Conservation (phyloP, 2,797 vertebrate species). For the Labroides dimidiatus region DNA sequence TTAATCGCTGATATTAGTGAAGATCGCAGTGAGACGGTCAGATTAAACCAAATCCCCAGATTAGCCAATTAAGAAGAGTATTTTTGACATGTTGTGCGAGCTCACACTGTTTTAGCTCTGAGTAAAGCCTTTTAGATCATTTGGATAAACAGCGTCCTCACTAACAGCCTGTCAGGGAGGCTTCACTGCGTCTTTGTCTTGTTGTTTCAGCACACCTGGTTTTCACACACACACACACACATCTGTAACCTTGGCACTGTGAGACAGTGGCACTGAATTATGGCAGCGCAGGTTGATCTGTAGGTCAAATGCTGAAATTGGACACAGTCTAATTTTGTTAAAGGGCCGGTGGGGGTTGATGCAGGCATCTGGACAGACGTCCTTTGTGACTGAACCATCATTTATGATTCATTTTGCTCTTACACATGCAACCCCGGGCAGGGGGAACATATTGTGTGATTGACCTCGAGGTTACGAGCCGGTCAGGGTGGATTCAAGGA, state of each 20-base stretch:
- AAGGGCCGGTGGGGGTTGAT: constrained; percentile 12
- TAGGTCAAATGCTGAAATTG: constrained; percentile 33
- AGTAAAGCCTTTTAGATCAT: background rate
- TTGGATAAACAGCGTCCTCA: constrained; percentile 1
- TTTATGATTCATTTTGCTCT: constrained; percentile 42
- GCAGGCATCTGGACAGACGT: constrained; percentile 12
- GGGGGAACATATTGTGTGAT: constrained; percentile 7
- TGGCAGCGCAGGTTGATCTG: background rate
- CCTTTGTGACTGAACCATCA: constrained; percentile 22
- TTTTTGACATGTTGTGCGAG: background rate
- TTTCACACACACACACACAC: no score
- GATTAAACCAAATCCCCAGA: background rate
- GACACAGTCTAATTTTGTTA: constrained; percentile 27
- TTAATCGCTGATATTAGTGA: constrained; percentile 1
- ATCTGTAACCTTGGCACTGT: background rate
- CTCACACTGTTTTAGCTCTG: background rate
- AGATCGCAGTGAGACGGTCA: background rate
- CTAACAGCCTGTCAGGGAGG: background rate
- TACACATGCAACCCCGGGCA: background rate
- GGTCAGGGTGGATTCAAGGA: constrained; percentile 36
- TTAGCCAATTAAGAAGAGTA: background rate
- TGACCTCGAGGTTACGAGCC: constrained; percentile 24
- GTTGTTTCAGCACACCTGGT: background rate
- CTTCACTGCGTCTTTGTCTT: background rate
- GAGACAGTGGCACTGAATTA: background rate